Conservation (phyloP, 2,888 invertebrate genomes). For the Drosophila heteroneura region DNA sequence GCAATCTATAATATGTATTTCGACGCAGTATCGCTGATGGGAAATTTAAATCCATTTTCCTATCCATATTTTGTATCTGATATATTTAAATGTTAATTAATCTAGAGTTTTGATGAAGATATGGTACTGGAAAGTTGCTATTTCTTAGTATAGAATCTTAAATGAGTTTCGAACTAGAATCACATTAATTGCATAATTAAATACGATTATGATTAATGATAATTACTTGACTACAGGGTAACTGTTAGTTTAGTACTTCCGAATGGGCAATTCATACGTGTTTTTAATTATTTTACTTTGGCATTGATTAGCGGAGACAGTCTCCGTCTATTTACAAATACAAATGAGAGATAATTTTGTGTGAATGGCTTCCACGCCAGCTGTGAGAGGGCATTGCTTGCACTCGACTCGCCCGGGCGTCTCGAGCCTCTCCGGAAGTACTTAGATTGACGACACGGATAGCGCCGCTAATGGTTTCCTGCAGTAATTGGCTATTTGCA, state of each 20-base stretch:
- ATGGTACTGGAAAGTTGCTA: neutral
- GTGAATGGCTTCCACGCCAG: slow-evolving; percentile 1
- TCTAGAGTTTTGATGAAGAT: neutral
- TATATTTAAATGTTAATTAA: neutral
- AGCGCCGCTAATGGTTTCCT: slow-evolving; percentile 39
- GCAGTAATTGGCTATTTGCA: slow-evolving; percentile 43
- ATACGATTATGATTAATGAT: too few species aligned
- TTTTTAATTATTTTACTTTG: slow-evolving; percentile 14
- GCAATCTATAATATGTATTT: neutral
- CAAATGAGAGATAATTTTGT: slow-evolving; percentile 15
- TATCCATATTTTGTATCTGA: neutral
- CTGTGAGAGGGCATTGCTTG: slow-evolving; percentile 11
- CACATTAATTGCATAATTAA: neutral
- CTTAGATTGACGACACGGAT: slow-evolving; percentile 42
- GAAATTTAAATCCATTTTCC: too few species aligned
- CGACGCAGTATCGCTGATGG: too few species aligned
- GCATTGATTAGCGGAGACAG: slow-evolving; percentile 24
- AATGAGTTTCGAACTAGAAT: neutral
- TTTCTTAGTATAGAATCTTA: neutral
- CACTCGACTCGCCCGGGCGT: slow-evolving; percentile 16
- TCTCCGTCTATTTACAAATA: slow-evolving; percentile 12
- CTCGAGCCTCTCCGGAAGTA: slow-evolving; percentile 38
- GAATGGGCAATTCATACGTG: neutral
- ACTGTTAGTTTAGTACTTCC: neutral
- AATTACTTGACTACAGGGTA: neutral